Base-by-base conservation (phyloP, 1,140 invertebrate species). In the Dreissena rostriformis region DNA sequence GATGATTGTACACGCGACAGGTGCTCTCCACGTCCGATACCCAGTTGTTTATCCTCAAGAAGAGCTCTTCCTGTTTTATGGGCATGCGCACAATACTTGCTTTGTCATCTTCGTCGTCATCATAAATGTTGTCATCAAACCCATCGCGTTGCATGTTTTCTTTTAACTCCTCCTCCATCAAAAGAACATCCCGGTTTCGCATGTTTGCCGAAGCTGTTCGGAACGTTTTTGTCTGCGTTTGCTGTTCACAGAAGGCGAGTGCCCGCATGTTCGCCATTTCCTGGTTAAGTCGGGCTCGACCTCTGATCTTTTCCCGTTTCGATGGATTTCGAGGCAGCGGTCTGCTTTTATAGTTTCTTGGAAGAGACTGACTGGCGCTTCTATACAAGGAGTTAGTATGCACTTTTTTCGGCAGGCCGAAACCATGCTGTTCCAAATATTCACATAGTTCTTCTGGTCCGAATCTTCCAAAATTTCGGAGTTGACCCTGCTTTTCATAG, bases 181-280 rank as follows among this genome's bases (percentile, higher is more conserved):
- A 87, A 39, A 87, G 86, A 6, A 88, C 85, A 72, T 90, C 90
- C 15, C 90, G 85, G 52, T 90, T 88, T 57, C 84, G 79, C 74
- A 88, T 88, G 57, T 88, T 83, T 8, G 88, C 90, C 0, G 90
- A 90, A 24, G 90, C 90, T 19, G 87, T 90, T 66, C 90, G 53
- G 71, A 90, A 90, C 68, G 82, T 75, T 55, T 86, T 86, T n/a
- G 57, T 61, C 12, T 82, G 84, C 0, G 86, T 77, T 84, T 90
- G 90, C 71, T 87, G 86, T 78, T 88, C 90, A 83, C 90, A 90
- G 82, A 90, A 90, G 0, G 90, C 90, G 15, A 85, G 75, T 10
- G 90, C 90, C 82, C 86, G 73, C 75, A 90, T 85, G 70, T 90
- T 90, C n/a, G 90, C 90, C 86, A 90, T 86, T 82, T 90, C 90